Evolutionary conservation across 2,113 vertebrate species (phyloP), one percentile per base, ranked within the genome.

Genomic region (Sapayoa aenigma): DNA sequence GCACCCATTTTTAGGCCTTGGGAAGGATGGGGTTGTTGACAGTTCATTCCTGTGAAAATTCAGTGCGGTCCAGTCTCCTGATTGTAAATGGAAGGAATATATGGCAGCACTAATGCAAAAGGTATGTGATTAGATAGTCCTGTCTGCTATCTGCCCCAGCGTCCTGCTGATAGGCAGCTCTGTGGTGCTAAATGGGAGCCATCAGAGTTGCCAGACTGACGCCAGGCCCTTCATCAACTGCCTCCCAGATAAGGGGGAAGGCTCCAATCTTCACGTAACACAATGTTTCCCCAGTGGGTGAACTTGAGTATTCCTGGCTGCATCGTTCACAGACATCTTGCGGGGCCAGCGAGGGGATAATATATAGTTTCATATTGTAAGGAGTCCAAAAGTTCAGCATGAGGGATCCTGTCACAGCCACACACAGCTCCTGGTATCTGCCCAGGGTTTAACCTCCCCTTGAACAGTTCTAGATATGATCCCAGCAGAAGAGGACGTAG

Each of bases 91-190:
- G 95, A 90, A 87, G 93, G 93, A n/a, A 91, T 94, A 85, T 74
- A 94, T 93, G 95, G 96, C 88, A 97, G 93, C 90, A 80, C 87
- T 95, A 93, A 95, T 93, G 92, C 89, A 69, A 74, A 94, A 97
- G 93, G 95, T 96, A 95, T 94, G 96, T 93, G 96, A 97, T 97
- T 97, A 97, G 97, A 97, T 96, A 97, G 97, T 81, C 94, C 71
- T 1, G 85, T 8, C 87, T 92, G 93, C 96, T 94, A 93, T 97
- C 96, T 94, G 91, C 93, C 94, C 92, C 94, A 53, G 95, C 91
- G 42, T 98, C 98, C 98, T 98, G 95, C 98, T 98, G 98, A 99
- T 98, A 99, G 98, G 97, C 98, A 98, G 98, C 98, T 97, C 98
- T 60, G 56, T 96, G 97, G 97, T 96, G 97, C 98, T 98, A 98